phyloP scores from a whole-genome alignment of 1,140 invertebrate species.

The Pogonomyrmex barbatus region DNA sequence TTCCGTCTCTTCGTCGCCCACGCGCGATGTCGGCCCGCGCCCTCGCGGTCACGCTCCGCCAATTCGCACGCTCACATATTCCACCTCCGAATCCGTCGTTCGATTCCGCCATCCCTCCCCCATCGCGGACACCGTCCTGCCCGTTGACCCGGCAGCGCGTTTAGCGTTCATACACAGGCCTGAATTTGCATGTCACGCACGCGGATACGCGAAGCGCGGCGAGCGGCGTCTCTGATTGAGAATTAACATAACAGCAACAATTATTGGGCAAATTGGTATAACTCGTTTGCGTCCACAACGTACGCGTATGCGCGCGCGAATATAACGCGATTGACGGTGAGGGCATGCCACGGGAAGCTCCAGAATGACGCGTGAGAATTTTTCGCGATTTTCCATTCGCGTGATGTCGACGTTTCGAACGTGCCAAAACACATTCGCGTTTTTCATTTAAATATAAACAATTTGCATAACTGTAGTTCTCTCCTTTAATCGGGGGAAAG shows the following conservation, averaged over 20 bases:
- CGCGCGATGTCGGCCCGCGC: constrained; percentile 35
- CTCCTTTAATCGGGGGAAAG: neutral
- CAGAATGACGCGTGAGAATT: neutral
- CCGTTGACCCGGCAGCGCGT: constrained; percentile 33
- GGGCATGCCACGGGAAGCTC: neutral
- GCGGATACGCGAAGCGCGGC: constrained; percentile 64
- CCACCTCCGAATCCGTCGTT: neutral
- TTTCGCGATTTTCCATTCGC: neutral
- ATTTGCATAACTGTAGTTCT: neutral
- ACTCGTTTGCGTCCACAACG: constrained; percentile 76
- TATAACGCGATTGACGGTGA: constrained; percentile 1
- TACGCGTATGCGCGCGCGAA: constrained; percentile 28
- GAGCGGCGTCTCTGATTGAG: constrained; percentile 79
- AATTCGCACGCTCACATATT: constrained; percentile 54
- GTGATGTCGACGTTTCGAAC: neutral
- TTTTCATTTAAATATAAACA: neutral
- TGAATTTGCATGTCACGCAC: constrained; percentile 80
- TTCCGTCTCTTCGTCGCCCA: constrained; percentile 80
- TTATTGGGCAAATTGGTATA: constrained; percentile 84
- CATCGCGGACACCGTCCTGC: neutral
- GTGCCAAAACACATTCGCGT: neutral
- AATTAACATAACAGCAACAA: constrained; percentile 85
- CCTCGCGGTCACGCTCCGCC: constrained; percentile 41
- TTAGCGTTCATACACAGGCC: neutral
- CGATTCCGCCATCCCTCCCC: constrained; percentile 16